Base-by-base conservation (phyloP, 2,888 invertebrate genomes). In the Drosophila dives region DNA sequence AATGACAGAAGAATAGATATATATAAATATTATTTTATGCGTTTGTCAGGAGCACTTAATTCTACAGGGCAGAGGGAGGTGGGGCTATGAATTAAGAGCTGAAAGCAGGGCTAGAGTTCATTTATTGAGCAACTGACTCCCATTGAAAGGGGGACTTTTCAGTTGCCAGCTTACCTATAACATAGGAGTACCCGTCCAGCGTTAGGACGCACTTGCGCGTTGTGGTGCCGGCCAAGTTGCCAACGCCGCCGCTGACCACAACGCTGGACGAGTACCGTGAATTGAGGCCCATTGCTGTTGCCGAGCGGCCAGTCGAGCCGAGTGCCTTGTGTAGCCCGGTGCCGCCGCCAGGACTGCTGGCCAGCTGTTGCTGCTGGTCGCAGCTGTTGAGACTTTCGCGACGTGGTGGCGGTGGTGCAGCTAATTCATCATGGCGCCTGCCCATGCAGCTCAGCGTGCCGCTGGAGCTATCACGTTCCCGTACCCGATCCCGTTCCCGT, bases 161-260 rank as follows among this genome's bases (percentile, higher is more conserved):
- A 33, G 7, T 33, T 33, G 33, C 20, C 51, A 49, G 40, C 96
- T 95, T 93, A 97, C 97, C 97, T 94, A 97, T 97, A 87, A 97
- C 97, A 93, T 97, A 97, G 77, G 96, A 96, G 94, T 97, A 97
- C 89, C 97, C 97, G 92, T 97, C 97, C 82, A 97, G 94, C 54
- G 96, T 97, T 80, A 97, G 95, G 76, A 97, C 96, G 94, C 97
- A 97, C 93, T 96, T 96, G 91, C 96, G 94, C 32, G 96, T 94
- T 72, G 95, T 95, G 86, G 94, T 93, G 75, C 94, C 94, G 64
- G 80, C 60, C 36, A 83, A 71, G 32, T 70, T 72, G 72, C 67
- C 68, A 26, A 94, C 92, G 36, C 77, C 76, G 38, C 81, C 60
- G 56, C 77, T 69, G 20, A 74, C 76, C 60, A 73, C 80, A 56